Conservation (phyloP, 2,888 invertebrate genomes). For the Trimorus sp. region DNA sequence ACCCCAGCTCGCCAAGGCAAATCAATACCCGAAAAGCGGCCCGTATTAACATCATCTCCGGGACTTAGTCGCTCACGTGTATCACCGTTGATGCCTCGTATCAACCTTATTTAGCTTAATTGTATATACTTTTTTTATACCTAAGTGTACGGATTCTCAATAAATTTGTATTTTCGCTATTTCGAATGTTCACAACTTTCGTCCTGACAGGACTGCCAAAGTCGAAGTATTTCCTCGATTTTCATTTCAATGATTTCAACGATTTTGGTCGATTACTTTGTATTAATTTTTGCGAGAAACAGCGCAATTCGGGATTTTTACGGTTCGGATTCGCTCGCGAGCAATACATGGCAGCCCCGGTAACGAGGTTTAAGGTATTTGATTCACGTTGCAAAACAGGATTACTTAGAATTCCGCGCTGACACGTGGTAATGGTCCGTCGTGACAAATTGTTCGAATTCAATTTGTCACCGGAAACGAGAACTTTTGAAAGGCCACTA, state of each 20-base stretch:
- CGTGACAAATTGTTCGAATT: constrained; percentile 56
- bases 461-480: constrained; percentile 60
- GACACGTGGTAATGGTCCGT: constrained; percentile 41
- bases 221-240: no score
- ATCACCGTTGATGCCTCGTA: no score
- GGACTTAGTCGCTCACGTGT: no score
- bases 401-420: constrained; percentile 47
- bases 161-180: not conserved
- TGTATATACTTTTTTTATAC: constrained; percentile 17
- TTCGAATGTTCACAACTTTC: constrained; percentile 11
- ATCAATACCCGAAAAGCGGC: constrained; percentile 72
- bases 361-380: constrained; percentile 40
- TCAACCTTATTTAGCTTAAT: not conserved
- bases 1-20: constrained; percentile 65
- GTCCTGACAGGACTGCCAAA: constrained; percentile 1
- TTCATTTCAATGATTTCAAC: no score
- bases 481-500: constrained; percentile 54
- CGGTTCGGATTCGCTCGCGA: no score
- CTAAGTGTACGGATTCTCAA: not conserved
- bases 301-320: no score
- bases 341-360: not conserved
- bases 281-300: no score
- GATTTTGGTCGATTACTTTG: no score
- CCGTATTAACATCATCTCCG: constrained; percentile 62
- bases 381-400: constrained; percentile 44